phyloP scores from a whole-genome alignment of 2,888 invertebrate genomes.

The Yponomeuta malinellus region DNA sequence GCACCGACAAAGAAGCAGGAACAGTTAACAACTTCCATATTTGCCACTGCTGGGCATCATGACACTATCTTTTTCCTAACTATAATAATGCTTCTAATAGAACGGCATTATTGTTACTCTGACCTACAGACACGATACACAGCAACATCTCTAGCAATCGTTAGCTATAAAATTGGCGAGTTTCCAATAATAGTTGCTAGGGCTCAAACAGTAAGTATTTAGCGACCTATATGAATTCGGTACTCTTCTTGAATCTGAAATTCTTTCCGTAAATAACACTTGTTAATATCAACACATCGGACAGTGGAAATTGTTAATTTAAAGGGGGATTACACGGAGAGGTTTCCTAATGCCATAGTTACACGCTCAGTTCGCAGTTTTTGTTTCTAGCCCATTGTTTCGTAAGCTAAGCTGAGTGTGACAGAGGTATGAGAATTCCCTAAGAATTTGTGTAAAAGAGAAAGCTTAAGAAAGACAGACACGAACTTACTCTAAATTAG shows the following conservation, averaged over 20 bases:
- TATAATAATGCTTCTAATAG: neutral
- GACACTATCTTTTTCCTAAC: neutral
- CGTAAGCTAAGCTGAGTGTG: too few species aligned
- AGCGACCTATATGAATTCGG: neutral
- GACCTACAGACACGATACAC: conserved; percentile 19
- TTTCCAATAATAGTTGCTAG: neutral
- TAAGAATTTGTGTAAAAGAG: neutral
- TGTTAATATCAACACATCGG: neutral
- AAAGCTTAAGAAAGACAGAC: neutral
- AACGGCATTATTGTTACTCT: neutral
- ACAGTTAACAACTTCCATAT: too few species aligned
- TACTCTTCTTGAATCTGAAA: neutral
- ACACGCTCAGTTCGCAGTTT: too few species aligned
- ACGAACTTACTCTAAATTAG: conserved; percentile 58
- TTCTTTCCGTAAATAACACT: neutral
- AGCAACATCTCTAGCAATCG: neutral
- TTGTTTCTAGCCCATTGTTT: too few species aligned
- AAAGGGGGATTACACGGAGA: too few species aligned
- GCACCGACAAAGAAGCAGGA: too few species aligned
- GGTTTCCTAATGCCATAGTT: too few species aligned
- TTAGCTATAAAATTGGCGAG: neutral
- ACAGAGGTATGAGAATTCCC: neutral
- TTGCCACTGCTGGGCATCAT: neutral
- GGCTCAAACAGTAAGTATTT: neutral
- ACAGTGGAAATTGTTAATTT: neutral